These are phyloP conservation scores for Archocentrus centrarchus DNA, from an alignment of 2,113 vertebrate species.

Conservation along the genomic window DNA sequence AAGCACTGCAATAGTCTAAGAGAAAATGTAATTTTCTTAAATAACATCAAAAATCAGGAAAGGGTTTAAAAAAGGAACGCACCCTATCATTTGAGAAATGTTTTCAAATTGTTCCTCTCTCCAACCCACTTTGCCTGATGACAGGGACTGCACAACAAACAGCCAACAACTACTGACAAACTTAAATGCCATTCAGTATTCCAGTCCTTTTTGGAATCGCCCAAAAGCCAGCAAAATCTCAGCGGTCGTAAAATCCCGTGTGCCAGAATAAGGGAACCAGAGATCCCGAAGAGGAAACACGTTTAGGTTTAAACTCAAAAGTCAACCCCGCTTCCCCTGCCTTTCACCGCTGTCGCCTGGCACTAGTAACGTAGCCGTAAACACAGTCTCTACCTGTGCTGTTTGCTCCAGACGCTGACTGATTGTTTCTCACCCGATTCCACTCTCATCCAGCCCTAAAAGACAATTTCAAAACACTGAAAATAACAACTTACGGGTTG, in stretches of 20 bases:
- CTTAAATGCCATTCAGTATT: neutral
- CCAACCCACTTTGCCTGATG: neutral
- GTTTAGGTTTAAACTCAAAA: constrained; percentile 32
- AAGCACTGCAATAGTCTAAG: neutral
- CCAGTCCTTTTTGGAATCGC: neutral
- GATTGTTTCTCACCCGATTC: neutral
- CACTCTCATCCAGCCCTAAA: neutral
- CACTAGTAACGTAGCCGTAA: constrained; percentile 32
- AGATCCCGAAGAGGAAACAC: constrained; percentile 7
- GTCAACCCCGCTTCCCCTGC: neutral
- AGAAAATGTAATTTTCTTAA: neutral
- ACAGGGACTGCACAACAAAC: neutral
- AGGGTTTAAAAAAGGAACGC: neutral
- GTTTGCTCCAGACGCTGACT: constrained; percentile 24
- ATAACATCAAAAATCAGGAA: neutral
- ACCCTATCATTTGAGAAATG: neutral
- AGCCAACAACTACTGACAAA: neutral
- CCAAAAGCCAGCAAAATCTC: neutral
- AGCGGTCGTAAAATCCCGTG: neutral
- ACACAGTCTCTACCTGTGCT: neutral
- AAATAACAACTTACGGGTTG: constrained; percentile 81
- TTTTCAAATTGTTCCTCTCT: constrained; percentile 6
- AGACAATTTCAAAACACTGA: neutral
- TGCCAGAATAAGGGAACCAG: neutral
- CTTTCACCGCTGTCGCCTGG: neutral